Conservation (phyloP, 2,797 vertebrate species). For the Chanos chanos region DNA sequence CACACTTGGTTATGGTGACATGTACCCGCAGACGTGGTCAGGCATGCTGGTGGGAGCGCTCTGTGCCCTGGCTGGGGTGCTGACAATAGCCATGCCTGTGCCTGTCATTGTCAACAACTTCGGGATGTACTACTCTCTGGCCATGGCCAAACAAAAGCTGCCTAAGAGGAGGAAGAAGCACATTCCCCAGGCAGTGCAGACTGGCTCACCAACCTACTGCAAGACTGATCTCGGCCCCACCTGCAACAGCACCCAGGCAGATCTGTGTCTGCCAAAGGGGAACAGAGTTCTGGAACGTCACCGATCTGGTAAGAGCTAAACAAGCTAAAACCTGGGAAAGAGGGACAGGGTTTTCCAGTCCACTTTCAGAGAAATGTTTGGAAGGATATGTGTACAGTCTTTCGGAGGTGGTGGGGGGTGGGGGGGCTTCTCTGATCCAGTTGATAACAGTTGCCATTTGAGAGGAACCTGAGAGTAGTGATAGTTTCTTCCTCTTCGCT, state of each 20-base stretch:
- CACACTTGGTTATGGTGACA: slow-evolving; percentile 94
- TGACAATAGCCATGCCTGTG: slow-evolving; percentile 99
- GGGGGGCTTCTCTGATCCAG: slow-evolving; percentile 25
- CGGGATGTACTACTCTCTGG: slow-evolving; percentile 98
- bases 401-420: neutral
- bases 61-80: slow-evolving; percentile 93
- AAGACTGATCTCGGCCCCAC: slow-evolving; percentile 89
- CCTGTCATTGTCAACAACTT: slow-evolving; percentile 99
- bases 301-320: slow-evolving; percentile 93
- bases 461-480: slow-evolving; percentile 21
- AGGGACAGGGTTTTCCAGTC: too few relatives aligned
- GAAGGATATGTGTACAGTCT: too few relatives aligned
- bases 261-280: slow-evolving; percentile 84
- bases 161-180: slow-evolving; percentile 97
- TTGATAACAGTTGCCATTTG: slow-evolving; percentile 29
- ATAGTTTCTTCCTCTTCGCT: slow-evolving; percentile 10
- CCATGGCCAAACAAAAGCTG: slow-evolving; percentile 98
- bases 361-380: too few relatives aligned
- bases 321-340: too few relatives aligned
- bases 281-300: slow-evolving; percentile 83
- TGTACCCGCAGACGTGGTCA: slow-evolving; percentile 97
- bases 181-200: slow-evolving; percentile 86
- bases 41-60: slow-evolving; percentile 96
- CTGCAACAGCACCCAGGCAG: slow-evolving; percentile 91
- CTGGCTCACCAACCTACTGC: slow-evolving; percentile 87